Evolutionary conservation across 1,140 invertebrate species (phyloP).

Genomic region (Drosophila tropicalis): DNA sequence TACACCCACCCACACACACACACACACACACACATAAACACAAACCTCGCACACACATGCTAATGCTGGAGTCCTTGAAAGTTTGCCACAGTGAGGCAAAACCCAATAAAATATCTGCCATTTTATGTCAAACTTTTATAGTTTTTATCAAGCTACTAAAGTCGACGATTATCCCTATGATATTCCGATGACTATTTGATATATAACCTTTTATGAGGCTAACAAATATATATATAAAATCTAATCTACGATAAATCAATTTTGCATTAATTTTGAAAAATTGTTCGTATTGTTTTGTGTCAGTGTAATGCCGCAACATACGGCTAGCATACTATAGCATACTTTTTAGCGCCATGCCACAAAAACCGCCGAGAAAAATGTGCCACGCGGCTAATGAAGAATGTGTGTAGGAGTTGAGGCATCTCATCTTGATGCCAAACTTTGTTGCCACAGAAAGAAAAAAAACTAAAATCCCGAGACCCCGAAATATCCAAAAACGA

Average conservation of each 20-base stretch:
- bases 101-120: background rate
- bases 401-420: slow-evolving; percentile 40
- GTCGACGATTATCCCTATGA: too few relatives aligned
- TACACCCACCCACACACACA: slow-evolving; percentile 16
- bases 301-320: background rate
- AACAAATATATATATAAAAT: too few relatives aligned
- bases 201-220: too few relatives aligned
- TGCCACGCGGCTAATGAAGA: slow-evolving; percentile 61
- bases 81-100: slow-evolving; percentile 8
- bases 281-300: background rate
- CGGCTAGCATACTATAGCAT: slow-evolving; percentile 29
- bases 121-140: too few relatives aligned
- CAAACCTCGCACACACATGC: slow-evolving; percentile 11
- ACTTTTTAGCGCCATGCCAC: slow-evolving; percentile 39
- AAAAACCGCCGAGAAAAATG: slow-evolving; percentile 53
- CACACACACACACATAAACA: slow-evolving; percentile 11
- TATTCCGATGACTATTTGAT: too few relatives aligned
- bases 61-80: slow-evolving; percentile 20
- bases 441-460: slow-evolving; percentile 24
- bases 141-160: too few relatives aligned
- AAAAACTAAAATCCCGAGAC: background rate
- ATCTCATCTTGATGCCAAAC: slow-evolving; percentile 39
- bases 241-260: too few relatives aligned
- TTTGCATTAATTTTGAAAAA: background rate
- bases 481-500: background rate